A percentile compares a stretch with the other conserved stretches of the same genome.
Evolutionary conservation across 2,888 invertebrate genomes (phyloP).

Genomic region (Eumerus sabulonum): DNA sequence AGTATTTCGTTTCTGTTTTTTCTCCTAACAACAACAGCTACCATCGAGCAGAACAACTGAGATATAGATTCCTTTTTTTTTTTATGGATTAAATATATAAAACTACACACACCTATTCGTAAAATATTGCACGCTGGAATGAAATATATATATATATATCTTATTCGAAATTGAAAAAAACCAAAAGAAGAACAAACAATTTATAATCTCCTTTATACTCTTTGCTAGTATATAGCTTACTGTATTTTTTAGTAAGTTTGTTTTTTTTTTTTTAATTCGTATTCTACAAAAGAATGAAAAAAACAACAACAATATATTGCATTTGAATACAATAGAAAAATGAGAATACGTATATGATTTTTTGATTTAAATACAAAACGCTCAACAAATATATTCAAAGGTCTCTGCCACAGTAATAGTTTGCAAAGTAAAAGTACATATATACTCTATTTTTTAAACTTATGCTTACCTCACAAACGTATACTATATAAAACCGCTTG

Average conservation of each 20-base stretch:
- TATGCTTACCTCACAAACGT: conserved; percentile 65
- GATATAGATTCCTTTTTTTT: conserved; percentile 50
- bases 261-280: conserved; percentile 58
- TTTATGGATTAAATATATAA: conserved; percentile 41
- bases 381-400: conserved; percentile 67
- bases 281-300: conserved; percentile 44
- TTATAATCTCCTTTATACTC: conserved; percentile 63
- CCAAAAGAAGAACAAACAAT: background rate
- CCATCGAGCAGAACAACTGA: conserved; percentile 61
- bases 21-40: conserved; percentile 26
- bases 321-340: conserved; percentile 12
- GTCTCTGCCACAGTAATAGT: conserved; percentile 57
- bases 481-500: conserved; percentile 60
- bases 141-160: conserved; percentile 69
- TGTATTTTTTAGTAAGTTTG: conserved; percentile 37
- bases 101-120: conserved; percentile 70
- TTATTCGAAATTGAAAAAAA: conserved; percentile 57
- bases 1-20: conserved; percentile 18
- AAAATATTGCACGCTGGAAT: conserved; percentile 73
- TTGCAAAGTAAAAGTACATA: conserved; percentile 56
- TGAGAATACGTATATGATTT: conserved; percentile 30
- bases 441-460: conserved; percentile 41
- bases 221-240: conserved; percentile 69
- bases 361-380: conserved; percentile 46
- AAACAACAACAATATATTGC: conserved; percentile 10